These are phyloP conservation scores for Caenorhabditis angaria DNA, from an alignment of 2,888 invertebrate genomes.

Conservation along the genomic window DNA sequence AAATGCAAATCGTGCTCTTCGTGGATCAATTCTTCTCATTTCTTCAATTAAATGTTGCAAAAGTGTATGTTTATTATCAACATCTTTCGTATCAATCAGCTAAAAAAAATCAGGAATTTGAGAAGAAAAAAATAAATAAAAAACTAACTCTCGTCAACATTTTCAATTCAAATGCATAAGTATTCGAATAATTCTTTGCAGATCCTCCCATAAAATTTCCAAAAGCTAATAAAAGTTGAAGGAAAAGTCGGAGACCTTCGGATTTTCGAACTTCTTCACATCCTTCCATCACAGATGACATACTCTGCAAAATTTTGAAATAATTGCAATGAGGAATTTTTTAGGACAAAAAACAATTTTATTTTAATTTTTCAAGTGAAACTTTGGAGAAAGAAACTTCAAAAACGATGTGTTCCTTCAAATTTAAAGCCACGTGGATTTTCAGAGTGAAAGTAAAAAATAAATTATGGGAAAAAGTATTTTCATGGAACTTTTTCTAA, in stretches of 20 bases:
- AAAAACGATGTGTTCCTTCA: no score
- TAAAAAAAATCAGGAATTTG: conserved; percentile 55
- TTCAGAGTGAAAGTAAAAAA: no score
- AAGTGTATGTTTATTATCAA: conserved; percentile 89
- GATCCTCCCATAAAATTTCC: conserved; percentile 97
- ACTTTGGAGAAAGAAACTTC: not conserved
- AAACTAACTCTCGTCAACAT: conserved; percentile 86
- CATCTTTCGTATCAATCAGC: conserved; percentile 80
- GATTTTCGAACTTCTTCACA: conserved; percentile 76
- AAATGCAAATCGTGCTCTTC: conserved; percentile 41
- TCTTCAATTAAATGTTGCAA: conserved; percentile 77
- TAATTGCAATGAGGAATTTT: not conserved
- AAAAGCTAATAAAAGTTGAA: conserved; percentile 87
- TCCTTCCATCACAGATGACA: conserved; percentile 92
- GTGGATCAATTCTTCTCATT: conserved; percentile 74
- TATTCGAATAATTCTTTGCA: conserved; percentile 81
- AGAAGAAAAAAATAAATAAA: not conserved
- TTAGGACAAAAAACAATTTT: not conserved
- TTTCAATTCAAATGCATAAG: conserved; percentile 94
- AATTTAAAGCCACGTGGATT: no score
- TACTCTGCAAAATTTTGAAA: conserved; percentile 77
- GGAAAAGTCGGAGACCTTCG: conserved; percentile 86
- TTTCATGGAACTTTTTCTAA: no score
- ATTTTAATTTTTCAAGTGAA: not conserved
- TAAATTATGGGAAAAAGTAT: no score